Conservation (phyloP, 1,140 invertebrate species). For the Conus ventricosus region DNA sequence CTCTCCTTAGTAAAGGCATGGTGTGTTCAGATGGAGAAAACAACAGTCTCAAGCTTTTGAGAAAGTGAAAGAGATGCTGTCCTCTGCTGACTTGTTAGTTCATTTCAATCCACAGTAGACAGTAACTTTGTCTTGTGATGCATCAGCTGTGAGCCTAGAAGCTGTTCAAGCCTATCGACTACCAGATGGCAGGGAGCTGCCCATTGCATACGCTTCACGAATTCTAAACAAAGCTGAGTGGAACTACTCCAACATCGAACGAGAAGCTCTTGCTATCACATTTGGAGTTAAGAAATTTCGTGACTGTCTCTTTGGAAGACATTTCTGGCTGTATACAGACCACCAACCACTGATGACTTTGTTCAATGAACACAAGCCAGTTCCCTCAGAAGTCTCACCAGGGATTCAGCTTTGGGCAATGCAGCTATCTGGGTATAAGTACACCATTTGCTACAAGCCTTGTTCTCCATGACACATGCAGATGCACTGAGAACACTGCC, state of each 20-base stretch:
- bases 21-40: too few relatives aligned
- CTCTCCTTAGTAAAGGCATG: too few relatives aligned
- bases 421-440: slow-evolving; percentile 67
- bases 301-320: slow-evolving; percentile 73
- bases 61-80: too few relatives aligned
- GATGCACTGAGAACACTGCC: slow-evolving; percentile 63
- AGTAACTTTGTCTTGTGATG: too few relatives aligned
- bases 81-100: slow-evolving; percentile 14
- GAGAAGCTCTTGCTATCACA: slow-evolving; percentile 74
- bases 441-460: slow-evolving; percentile 60
- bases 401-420: slow-evolving; percentile 66
- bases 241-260: slow-evolving; percentile 75
- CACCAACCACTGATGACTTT: slow-evolving; percentile 65
- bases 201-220: slow-evolving; percentile 70
- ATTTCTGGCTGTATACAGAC: slow-evolving; percentile 58
- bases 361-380: slow-evolving; percentile 41
- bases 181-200: slow-evolving; percentile 47
- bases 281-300: slow-evolving; percentile 77
- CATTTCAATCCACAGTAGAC: too few relatives aligned
- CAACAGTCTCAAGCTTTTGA: not conserved
- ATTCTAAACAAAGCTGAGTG: slow-evolving; percentile 68
- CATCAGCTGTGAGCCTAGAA: too few relatives aligned
- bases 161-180: slow-evolving; percentile 26
- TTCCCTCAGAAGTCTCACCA: slow-evolving; percentile 61
- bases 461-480: slow-evolving; percentile 22